These are phyloP conservation scores for Formica aserva DNA, from an alignment of 2,888 invertebrate genomes.

Conservation along the genomic window DNA sequence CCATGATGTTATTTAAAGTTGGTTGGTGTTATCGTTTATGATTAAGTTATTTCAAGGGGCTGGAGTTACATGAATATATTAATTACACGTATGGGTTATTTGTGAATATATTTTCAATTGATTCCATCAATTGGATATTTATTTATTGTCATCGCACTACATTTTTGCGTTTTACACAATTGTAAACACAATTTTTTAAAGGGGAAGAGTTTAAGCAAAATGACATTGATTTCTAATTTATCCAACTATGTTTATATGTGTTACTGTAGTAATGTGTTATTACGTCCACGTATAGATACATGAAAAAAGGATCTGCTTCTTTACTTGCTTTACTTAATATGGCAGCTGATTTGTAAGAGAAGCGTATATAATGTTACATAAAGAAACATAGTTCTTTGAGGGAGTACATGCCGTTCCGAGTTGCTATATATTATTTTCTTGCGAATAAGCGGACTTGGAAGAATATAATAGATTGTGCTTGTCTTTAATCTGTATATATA, in stretches of 20 bases:
- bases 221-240: constrained; percentile 49
- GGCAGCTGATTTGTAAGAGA: neutral
- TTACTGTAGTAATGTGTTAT: constrained; percentile 19
- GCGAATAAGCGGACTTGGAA: neutral
- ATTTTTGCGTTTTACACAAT: constrained; percentile 59
- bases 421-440: constrained; percentile 8
- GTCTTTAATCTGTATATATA: neutral
- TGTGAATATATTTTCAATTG: neutral
- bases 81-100: constrained; percentile 5
- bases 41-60: constrained; percentile 15
- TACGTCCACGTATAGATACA: constrained; percentile 23
- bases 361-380: neutral
- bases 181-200: constrained; percentile 67
- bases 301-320: constrained; percentile 26
- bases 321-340: constrained; percentile 36
- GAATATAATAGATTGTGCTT: neutral
- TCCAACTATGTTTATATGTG: constrained; percentile 58
- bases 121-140: neutral
- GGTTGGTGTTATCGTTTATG: neutral
- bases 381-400: neutral
- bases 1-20: neutral
- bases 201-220: constrained; percentile 47
- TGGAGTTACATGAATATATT: neutral
- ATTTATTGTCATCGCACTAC: constrained; percentile 22
- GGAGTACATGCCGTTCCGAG: neutral